phyloP scores from a whole-genome alignment of 2,113 vertebrate species.

The Cygnus buccinator region DNA sequence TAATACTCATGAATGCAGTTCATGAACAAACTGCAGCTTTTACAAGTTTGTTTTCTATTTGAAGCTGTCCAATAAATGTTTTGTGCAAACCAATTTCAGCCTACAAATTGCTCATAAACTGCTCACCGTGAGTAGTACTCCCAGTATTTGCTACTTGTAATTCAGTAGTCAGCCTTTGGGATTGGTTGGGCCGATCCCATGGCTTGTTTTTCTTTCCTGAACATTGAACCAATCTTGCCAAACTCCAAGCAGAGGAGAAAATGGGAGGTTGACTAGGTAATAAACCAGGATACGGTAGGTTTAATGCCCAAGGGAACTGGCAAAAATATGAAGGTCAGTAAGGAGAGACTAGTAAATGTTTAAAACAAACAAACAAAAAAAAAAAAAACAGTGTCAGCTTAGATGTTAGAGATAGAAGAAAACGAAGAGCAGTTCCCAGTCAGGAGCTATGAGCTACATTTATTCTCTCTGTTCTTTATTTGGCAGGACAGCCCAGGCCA shows the following conservation, averaged over 20 bases:
- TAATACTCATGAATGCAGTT: conserved; percentile 26
- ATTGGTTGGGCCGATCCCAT: not conserved
- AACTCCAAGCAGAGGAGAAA: not conserved
- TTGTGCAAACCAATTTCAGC: conserved; percentile 58
- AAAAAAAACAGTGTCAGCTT: not conserved
- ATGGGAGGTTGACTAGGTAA: not conserved
- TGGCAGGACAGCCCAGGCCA: not conserved
- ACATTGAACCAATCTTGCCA: not conserved
- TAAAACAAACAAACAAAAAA: too few relatives aligned
- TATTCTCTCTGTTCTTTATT: not conserved
- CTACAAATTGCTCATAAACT: conserved; percentile 53
- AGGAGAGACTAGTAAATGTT: not conserved
- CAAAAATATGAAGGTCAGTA: not conserved
- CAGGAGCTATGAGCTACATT: not conserved
- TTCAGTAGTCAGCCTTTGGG: not conserved
- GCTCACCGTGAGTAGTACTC: not conserved
- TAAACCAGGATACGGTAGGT: not conserved
- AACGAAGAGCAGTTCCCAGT: not conserved
- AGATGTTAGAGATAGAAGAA: not conserved
- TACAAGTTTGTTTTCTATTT: conserved; percentile 43
- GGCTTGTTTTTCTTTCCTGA: not conserved
- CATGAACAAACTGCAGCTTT: conserved; percentile 52
- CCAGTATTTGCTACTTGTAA: not conserved
- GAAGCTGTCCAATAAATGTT: conserved; percentile 61
- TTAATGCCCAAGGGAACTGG: not conserved